Evolutionary conservation across 2,797 vertebrate species (phyloP).

Genomic region (Melanotaenia maccullochi): DNA sequence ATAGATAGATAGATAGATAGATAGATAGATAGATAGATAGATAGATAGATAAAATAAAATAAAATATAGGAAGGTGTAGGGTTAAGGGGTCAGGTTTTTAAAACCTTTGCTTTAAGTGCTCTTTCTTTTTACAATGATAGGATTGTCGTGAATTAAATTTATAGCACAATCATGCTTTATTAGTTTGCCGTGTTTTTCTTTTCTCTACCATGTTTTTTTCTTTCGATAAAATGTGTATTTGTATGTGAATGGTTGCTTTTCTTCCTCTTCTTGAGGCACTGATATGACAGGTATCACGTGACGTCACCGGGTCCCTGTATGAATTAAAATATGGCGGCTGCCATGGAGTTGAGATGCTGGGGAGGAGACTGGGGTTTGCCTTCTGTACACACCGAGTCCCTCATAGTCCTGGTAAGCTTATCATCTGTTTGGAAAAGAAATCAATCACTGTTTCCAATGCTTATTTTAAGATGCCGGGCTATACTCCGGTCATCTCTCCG

Average conservation of each 20-base stretch:
- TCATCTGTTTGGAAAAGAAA: not conserved
- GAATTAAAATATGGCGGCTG: constrained; percentile 86
- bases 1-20: no score
- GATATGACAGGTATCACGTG: constrained; percentile 36
- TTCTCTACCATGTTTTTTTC: no score
- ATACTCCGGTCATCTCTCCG: not conserved
- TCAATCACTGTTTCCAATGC: not conserved
- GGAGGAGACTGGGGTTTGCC: constrained; percentile 94
- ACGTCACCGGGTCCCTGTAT: constrained; percentile 60
- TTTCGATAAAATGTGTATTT: not conserved
- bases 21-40: no score
- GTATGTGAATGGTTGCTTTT: not conserved
- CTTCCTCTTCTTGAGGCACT: not conserved
- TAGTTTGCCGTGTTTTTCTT: no score
- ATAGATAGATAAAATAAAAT: no score
- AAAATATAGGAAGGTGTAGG: no score
- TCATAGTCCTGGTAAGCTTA: constrained; percentile 90
- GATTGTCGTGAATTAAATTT: no score
- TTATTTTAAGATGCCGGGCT: not conserved
- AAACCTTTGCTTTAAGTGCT: no score
- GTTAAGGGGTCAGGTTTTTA: no score
- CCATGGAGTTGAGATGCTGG: constrained; percentile 96
- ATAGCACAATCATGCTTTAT: no score
- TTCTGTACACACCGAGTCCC: constrained; percentile 91
- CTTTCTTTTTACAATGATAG: no score